Conservation (phyloP, 2,113 vertebrate species). For the Corydoras maculifer region DNA sequence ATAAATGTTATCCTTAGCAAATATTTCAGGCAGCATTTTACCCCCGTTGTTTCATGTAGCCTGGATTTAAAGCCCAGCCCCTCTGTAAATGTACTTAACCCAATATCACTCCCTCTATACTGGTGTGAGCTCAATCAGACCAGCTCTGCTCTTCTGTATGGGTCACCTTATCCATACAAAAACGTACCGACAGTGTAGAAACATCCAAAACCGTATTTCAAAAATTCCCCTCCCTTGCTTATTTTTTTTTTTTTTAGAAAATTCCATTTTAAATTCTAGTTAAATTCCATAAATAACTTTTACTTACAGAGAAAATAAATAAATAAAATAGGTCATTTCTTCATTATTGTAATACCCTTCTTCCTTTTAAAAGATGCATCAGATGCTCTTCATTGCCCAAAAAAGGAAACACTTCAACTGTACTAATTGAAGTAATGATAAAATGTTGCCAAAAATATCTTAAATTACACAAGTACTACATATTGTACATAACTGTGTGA, state of each 20-base stretch:
- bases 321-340: constrained; percentile 31
- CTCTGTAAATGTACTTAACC: constrained; percentile 19
- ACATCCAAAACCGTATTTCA: no score
- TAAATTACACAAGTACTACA: constrained; percentile 44
- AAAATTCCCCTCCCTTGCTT: no score
- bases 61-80: constrained; percentile 6
- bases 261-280: constrained; percentile 5
- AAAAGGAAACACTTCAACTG: constrained; percentile 47
- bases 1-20: constrained; percentile 67
- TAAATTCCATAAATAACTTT: constrained; percentile 30
- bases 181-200: no score
- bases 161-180: no score
- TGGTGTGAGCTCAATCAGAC: no score
- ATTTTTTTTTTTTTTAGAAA: constrained; percentile 1
- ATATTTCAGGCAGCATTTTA: constrained; percentile 82
- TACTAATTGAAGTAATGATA: constrained; percentile 65
- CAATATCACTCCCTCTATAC: no score
- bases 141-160: no score
- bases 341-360: constrained; percentile 3
- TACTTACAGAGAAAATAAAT: constrained; percentile 35
- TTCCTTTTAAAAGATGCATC: constrained; percentile 33
- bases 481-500: constrained; percentile 61
- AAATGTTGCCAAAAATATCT: constrained; percentile 82
- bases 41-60: constrained; percentile 56
- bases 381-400: constrained; percentile 10